phyloP scores from a whole-genome alignment of 1,140 invertebrate genomes.

The Drosophila bipectinata region DNA sequence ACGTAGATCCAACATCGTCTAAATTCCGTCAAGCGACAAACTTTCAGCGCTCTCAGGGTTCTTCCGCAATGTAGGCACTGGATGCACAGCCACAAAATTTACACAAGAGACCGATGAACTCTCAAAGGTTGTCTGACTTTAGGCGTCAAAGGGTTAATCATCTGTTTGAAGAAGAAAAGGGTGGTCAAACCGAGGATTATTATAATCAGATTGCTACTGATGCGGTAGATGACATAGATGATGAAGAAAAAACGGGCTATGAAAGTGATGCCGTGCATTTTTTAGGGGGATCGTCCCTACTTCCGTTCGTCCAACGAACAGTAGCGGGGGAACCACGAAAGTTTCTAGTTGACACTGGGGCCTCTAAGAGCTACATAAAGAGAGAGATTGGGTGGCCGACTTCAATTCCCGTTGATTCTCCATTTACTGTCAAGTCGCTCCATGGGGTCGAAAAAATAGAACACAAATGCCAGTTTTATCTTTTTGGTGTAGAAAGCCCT shows the following conservation, averaged over 20 bases:
- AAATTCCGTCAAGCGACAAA: not conserved
- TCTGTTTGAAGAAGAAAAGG: not conserved
- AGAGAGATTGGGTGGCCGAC: too few relatives aligned
- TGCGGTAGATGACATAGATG: too few relatives aligned
- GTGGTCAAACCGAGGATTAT: conserved; percentile 4
- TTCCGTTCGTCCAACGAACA: conserved; percentile 1
- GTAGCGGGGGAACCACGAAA: not conserved
- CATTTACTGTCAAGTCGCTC: too few relatives aligned
- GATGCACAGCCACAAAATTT: too few relatives aligned
- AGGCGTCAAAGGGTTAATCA: conserved; percentile 7
- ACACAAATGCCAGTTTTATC: too few relatives aligned
- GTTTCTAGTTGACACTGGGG: not conserved
- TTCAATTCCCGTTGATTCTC: too few relatives aligned
- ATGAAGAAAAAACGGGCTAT: too few relatives aligned
- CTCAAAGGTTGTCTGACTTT: not conserved
- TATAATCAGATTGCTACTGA: conserved; percentile 7
- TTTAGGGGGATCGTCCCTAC: not conserved
- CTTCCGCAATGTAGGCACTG: not conserved
- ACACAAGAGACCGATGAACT: not conserved
- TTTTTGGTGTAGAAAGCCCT: too few relatives aligned
- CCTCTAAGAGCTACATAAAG: too few relatives aligned
- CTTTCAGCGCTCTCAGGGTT: not conserved
- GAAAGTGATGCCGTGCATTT: not conserved
- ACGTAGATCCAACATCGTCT: not conserved
- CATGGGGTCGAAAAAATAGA: too few relatives aligned